Evolutionary conservation across 2,113 vertebrate genomes (phyloP).

Genomic region (Merops nubicus): DNA sequence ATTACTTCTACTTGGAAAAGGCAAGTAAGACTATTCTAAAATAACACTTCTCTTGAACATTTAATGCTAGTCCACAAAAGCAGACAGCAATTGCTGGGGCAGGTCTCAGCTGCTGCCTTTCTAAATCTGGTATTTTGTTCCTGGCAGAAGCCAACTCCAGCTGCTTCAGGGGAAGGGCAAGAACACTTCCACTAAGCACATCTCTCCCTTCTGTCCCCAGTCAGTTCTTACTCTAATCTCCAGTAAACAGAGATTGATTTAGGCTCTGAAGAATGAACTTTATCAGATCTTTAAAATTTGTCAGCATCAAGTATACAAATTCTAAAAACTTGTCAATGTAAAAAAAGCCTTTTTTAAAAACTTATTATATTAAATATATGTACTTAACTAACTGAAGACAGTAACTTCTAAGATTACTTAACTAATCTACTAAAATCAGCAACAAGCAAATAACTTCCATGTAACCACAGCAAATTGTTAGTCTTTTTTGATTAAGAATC

Average conservation of each 20-base stretch:
- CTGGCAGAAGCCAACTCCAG: conserved; percentile 11
- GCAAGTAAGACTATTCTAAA: background rate
- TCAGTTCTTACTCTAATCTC: too few species aligned
- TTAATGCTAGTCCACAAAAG: background rate
- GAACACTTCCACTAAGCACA: background rate
- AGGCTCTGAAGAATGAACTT: background rate
- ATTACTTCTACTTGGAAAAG: too few species aligned
- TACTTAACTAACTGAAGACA: background rate
- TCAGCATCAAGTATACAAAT: background rate
- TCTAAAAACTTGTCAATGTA: background rate
- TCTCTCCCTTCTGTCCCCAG: background rate
- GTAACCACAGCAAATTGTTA: background rate
- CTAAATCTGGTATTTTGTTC: background rate
- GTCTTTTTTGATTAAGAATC: background rate
- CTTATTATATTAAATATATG: background rate
- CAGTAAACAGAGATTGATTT: background rate
- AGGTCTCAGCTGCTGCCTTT: background rate
- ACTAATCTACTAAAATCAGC: background rate
- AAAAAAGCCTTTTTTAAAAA: background rate
- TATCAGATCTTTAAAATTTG: background rate
- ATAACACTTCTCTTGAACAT: background rate
- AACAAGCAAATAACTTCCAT: background rate
- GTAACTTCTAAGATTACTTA: background rate
- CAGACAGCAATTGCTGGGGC: background rate
- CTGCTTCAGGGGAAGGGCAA: background rate